phyloP scores from a whole-genome alignment of 2,888 invertebrate genomes.

The Calliphora vomitoria region DNA sequence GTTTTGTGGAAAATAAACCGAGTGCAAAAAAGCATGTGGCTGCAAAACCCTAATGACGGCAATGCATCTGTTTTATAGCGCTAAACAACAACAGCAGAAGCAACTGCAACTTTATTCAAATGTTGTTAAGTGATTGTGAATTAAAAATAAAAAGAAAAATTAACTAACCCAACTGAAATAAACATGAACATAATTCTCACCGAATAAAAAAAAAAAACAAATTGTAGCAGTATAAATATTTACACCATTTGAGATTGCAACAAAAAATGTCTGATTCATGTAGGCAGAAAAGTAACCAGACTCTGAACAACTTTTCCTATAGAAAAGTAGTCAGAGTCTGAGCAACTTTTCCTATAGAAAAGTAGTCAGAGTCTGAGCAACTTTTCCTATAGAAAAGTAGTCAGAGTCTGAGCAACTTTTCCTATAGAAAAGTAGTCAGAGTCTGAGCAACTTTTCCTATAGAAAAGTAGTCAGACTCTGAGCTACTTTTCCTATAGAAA shows the following conservation, averaged over 20 bases:
- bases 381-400: not conserved
- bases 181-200: constrained; percentile 45
- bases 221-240: not conserved
- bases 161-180: not conserved
- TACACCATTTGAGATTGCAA: constrained; percentile 36
- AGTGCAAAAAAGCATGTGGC: constrained; percentile 28
- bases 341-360: not conserved
- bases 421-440: not conserved
- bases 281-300: not conserved
- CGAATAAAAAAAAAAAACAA: not conserved
- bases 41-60: constrained; percentile 44
- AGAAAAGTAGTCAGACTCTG: not conserved
- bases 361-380: too few relatives aligned
- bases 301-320: not conserved
- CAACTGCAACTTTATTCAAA: not conserved
- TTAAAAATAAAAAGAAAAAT: constrained; percentile 15
- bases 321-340: not conserved
- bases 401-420: not conserved
- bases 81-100: constrained; percentile 8
- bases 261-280: too few relatives aligned
- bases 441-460: not conserved
- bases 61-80: constrained; percentile 35
- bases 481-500: not conserved
- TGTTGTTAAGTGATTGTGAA: constrained; percentile 41
- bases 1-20: constrained; percentile 54